phyloP scores from a whole-genome alignment of 1,140 invertebrate species.

The Mylabris phalerata region DNA sequence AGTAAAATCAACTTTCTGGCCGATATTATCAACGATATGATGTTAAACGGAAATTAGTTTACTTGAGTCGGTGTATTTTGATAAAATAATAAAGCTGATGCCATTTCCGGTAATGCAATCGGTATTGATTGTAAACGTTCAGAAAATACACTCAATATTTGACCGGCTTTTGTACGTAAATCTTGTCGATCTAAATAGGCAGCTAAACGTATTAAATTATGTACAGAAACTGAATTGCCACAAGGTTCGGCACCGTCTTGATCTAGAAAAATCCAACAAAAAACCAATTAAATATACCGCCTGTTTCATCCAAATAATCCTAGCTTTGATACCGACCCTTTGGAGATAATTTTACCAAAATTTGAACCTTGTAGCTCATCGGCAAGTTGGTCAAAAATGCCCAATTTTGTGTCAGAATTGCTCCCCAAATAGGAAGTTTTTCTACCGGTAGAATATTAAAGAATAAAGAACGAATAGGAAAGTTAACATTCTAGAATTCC shows the following conservation, averaged over 20 bases:
- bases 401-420: too few species aligned
- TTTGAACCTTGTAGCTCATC: too few species aligned
- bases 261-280: constrained; percentile 55
- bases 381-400: too few species aligned
- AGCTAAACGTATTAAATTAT: constrained; percentile 72
- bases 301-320: too few species aligned
- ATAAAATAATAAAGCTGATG: constrained; percentile 64
- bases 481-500: too few species aligned
- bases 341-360: too few species aligned
- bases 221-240: constrained; percentile 81
- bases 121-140: constrained; percentile 50
- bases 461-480: too few species aligned
- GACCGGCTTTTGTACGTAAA: constrained; percentile 45
- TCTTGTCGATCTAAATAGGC: constrained; percentile 56
- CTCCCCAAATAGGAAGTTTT: too few species aligned
- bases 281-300: neutral
- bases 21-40: too few species aligned
- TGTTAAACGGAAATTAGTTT: constrained; percentile 5
- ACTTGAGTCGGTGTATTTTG: constrained; percentile 62
- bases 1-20: too few species aligned
- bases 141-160: constrained; percentile 52
- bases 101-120: constrained; percentile 70
- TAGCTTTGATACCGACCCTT: too few species aligned
- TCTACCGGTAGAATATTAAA: too few species aligned
- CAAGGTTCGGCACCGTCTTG: constrained; percentile 91